Base-by-base conservation (phyloP, 37 sponge, comb jelly and placozoan species). In the Agelas oroides region DNA sequence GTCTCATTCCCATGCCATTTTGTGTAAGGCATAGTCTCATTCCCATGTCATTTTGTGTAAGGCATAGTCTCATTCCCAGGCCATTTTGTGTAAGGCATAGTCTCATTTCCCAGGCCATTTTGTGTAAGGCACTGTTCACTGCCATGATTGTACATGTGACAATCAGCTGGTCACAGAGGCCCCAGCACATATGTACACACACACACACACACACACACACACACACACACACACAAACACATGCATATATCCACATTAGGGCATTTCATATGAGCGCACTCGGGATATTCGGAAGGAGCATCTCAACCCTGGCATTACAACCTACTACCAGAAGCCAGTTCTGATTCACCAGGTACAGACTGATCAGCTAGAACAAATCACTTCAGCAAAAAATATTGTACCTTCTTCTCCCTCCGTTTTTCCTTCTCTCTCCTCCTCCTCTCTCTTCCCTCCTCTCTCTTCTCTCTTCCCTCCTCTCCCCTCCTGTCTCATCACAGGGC, bases 271-370 rank as follows among this genome's bases (percentile, higher is more conserved):
- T 74, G 92, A 85, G n/a, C 34, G 74, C 34, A 65, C 62, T 27
- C 33, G 36, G 58, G 78, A 46, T 5, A 71, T 85, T 12, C 62
- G 97, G 30, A 80, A 86, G 83, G 28, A 76, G 15, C 73, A 87
- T 58, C 40, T 96, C 36, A 90, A 52, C 56, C 97, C 97, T 25
- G 92, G 77, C 5, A 28, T 85, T 14, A 20, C 94, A 54, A 75
- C 94, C 34, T 91, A 88, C 82, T 96, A 94, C 91, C 90, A 87
- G 80, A 79, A 90, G 32, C 92, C 89, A 37, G 36, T 96, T 2
- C 86, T 92, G 6, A 73, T 93, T n/a, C 81, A 94, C 40, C 95
- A 94, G 86, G 95, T 92, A 27, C n/a, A n/a, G n/a, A 41, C 16
- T 62, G 65, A 6, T 11, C 14, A 24, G 24, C 5, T 64, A 25